Conservation (phyloP, 2,797 vertebrate genomes). For the Myotis vivesi region DNA sequence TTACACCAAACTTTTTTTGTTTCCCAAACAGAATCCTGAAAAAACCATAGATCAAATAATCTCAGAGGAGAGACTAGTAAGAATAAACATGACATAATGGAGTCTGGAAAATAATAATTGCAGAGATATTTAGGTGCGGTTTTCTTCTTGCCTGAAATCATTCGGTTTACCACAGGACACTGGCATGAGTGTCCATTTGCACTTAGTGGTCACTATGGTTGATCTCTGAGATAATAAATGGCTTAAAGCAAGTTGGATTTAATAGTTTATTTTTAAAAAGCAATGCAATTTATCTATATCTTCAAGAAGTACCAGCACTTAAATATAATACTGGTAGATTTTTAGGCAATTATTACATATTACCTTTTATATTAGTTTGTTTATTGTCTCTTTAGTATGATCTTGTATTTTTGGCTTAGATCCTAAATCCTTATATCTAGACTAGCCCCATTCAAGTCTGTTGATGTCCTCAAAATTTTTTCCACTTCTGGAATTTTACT, state of each 20-base stretch:
- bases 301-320: not conserved
- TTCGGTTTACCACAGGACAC: slow-evolving; percentile 18
- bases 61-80: slow-evolving; percentile 36
- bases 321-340: not conserved
- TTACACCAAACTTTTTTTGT: slow-evolving; percentile 39
- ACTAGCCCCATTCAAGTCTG: not conserved
- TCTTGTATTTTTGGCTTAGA: not conserved
- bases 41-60: slow-evolving; percentile 36
- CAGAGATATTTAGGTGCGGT: slow-evolving; percentile 28
- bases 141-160: slow-evolving; percentile 52
- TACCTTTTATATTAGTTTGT: not conserved
- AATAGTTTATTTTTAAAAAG: not conserved
- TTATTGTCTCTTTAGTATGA: not conserved
- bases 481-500: not conserved
- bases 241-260: slow-evolving; percentile 35
- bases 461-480: not conserved
- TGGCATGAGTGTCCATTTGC: not conserved
- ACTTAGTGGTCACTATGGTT: slow-evolving; percentile 35
- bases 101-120: slow-evolving; percentile 56
- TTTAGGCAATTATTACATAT: not conserved
- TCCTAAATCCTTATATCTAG: not conserved
- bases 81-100: slow-evolving; percentile 38
- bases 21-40: slow-evolving; percentile 58
- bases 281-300: not conserved
- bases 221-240: slow-evolving; percentile 2